Base-by-base conservation (phyloP, 92 coral and sea anemone genomes). In the Micromussa lordhowensis region DNA sequence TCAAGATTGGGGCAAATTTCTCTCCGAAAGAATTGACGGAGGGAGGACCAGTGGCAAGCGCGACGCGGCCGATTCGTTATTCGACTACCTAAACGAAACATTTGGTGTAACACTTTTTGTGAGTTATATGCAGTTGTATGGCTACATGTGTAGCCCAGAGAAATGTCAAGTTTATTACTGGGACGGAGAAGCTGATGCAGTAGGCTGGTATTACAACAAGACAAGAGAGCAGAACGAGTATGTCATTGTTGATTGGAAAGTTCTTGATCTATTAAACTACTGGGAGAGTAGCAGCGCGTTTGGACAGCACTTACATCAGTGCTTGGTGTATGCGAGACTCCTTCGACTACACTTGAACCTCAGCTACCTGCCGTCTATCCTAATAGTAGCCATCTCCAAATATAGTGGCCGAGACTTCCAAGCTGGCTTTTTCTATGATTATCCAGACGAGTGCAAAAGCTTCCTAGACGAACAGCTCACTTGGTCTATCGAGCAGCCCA, bases 181-280 rank as follows among this genome's bases (percentile, higher is more conserved):
- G 92, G 5, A 30, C 1, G 92, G 84, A 48, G 38, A 59, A 5
- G 78, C 79, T 2, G 91, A 90, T 78, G 95, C 95, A 2, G 76
- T 93, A 0, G 95, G 84, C 4, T 77, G 66, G 61, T 57, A 82
- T 22, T n/a, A 40, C 61, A 26, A 76, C 36, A 61, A 86, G 18
- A 69, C 21, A 14, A 26, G 32, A 29, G 8, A 68, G 38, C 32
- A 1, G 74, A 0, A 81, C 34, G 80, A 93, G 35, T 93, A 78
- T 53, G 89, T 83, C 71, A 78, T 93, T 10, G 89, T 93, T 44
- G 95, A 93, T 35, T 93, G 88, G 89, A 93, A 86, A 78, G 91
- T 82, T 49, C 70, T 71, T 51, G 68, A 74, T 0, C 53, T 90
- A 18, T 18, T 68, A 32, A 64, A 68, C 61, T 78, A 78, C 74